Base-by-base conservation (phyloP, 2,797 vertebrate genomes). In the Avahi laniger region DNA sequence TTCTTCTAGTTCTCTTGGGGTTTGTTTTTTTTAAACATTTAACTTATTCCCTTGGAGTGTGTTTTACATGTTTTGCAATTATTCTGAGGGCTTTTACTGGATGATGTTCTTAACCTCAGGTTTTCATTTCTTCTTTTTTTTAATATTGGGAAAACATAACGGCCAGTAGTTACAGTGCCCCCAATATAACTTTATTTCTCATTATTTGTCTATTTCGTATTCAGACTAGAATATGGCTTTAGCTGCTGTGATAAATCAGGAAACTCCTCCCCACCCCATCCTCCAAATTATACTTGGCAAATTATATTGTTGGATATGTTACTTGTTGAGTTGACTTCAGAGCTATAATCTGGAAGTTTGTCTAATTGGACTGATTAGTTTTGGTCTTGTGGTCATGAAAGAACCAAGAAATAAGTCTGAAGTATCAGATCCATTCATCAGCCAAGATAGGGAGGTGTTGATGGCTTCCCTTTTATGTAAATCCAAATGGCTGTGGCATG, bases 351-450 rank as follows among this genome's bases (percentile, higher is more conserved):
- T 97, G 97, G 96, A 98, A 97, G 97, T 98, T 97, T 91, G 93
- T 98, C 97, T 98, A 98, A 98, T 97, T 98, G 98, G 95, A 94
- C 96, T 98, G 98, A 98, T 98, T 97, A 97, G 97, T 97, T 98
- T 98, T 97, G 96, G 98, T 97, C 97, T 97, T 98, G 98, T 89
- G 96, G 98, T 98, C 95, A 95, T 93, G 96, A 97, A 97, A 97
- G 95, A 96, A 97, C 97, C 92, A 94, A 97, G 92, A 92, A 97
- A 94, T 94, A 94, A 95, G 92, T 96, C 96, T 98, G 94, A 97
- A 96, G 94, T 96, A 97, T 97, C 97, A 97, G 97, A 94, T 96
- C 85, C 80, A 80, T 94, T 97, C 96, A 96, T 97, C 93, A 86
- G 96, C 94, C 97, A 97, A 97, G 94, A 97, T 79, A 96, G 94